phyloP scores from a whole-genome alignment of 2,888 invertebrate species.

The Scaptomyza polygonia region DNA sequence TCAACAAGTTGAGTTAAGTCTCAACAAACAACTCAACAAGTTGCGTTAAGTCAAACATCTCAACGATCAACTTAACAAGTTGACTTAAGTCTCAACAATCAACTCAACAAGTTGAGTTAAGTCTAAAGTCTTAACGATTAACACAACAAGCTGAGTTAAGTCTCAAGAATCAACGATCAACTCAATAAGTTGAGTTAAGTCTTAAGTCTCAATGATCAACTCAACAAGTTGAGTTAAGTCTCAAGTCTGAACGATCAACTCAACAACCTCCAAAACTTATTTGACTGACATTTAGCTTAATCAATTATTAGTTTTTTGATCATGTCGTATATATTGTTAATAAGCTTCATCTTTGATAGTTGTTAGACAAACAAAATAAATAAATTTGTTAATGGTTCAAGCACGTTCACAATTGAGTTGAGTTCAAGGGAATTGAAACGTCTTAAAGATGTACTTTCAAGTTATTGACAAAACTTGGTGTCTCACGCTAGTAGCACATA shows the following conservation, averaged over 20 bases:
- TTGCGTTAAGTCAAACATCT: no score
- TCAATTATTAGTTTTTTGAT: constrained; percentile 19
- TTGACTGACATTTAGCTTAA: constrained; percentile 8
- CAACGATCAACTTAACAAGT: no score
- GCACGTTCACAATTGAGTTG: constrained; percentile 37
- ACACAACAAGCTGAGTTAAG: no score
- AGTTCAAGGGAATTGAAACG: constrained; percentile 43
- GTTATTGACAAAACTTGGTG: not conserved
- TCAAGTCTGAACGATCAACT: constrained; percentile 1
- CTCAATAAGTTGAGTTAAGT: no score
- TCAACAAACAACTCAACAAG: no score
- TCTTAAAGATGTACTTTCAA: constrained; percentile 4
- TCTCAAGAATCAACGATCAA: no score
- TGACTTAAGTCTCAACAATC: no score
- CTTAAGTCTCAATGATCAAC: no score
- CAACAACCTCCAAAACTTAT: not conserved
- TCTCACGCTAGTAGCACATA: not conserved
- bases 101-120: no score
- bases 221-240: constrained; percentile 5
- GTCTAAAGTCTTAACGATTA: no score
- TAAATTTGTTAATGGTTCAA: constrained; percentile 44
- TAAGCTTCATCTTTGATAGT: constrained; percentile 7
- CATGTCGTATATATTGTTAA: constrained; percentile 1
- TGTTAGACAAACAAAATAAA: not conserved
- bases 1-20: no score